Base-by-base conservation (phyloP, 2,797 vertebrate genomes). In the Malacoctenus gilli region DNA sequence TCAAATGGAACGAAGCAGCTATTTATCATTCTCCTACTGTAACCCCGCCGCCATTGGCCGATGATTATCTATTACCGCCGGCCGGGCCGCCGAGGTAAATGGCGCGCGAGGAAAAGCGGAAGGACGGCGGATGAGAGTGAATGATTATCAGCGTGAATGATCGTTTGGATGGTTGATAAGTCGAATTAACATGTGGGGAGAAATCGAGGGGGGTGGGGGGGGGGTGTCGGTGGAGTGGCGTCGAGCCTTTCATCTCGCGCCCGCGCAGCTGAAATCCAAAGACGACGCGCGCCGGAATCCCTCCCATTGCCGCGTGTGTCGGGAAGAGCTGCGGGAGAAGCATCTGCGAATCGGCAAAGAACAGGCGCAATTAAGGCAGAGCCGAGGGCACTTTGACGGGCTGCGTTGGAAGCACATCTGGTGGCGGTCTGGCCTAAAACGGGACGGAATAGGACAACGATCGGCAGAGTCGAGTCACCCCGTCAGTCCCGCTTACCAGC, bases 1-100 rank as follows among this genome's bases (percentile, higher is more conserved):
- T 76, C 77, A 68, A 58, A 73, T 65, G 59, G 64, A 82, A 82
- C 58, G 54, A 83, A 75, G 71, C 59, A 69, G 77, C 86, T 85
- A 86, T 90, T 90, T 86, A 80, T 89, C 87, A 87, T 86, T 79
- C 68, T 51, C 63, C 61, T 61, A 71, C 84, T 85, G 75, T 86
- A 83, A 80, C 75, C 72, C 52, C 48, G 4, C 11, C 67, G 35
- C 56, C 72, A 80, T 85, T 79, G 77, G 68, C 70, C 74, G 73
- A 82, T 84, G 70, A 88, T 89, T 80, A 87, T 83, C 81, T 70
- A 85, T 87, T 83, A 87, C 78, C 16, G 46, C 55, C 53, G 70
- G 77, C 68, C 58, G 74, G 82, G 83, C 72, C 51, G 59, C 52
- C 62, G 77, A 80, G 78, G 80, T 81, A 82, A 76, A 82, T 64